Conservation (phyloP, 2,113 vertebrate genomes). For the Anser cygnoides region DNA sequence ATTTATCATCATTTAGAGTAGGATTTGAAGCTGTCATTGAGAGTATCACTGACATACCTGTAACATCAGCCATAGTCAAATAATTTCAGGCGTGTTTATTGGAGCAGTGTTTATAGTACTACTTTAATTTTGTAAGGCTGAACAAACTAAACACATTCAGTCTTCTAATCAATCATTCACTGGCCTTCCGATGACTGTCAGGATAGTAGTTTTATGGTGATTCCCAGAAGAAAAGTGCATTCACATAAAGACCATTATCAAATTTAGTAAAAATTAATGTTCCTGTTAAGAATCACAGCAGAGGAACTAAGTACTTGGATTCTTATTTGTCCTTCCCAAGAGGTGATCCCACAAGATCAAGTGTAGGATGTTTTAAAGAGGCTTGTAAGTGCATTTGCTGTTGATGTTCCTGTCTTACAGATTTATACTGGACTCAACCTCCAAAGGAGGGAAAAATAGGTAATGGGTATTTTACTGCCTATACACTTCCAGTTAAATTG, state of each 20-base stretch:
- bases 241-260: not conserved
- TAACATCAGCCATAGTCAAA: accelerated
- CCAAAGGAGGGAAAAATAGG: not conserved
- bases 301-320: not conserved
- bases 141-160: not conserved
- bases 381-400: not conserved
- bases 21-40: not conserved
- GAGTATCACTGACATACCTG: not conserved
- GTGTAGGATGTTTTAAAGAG: not conserved
- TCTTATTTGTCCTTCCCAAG: not conserved
- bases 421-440: slow-evolving; percentile 15
- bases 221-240: not conserved
- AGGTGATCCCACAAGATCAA: not conserved
- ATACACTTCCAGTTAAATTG: slow-evolving; percentile 51
- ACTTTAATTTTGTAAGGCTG: not conserved
- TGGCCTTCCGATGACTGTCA: not conserved
- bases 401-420: not conserved
- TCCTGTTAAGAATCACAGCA: not conserved
- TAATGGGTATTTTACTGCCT: slow-evolving; percentile 56
- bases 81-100: not conserved
- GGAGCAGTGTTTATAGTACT: not conserved
- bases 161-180: not conserved
- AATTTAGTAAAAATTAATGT: not conserved
- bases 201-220: not conserved
- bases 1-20: not conserved